Evolutionary conservation across 1,140 invertebrate genomes (phyloP), one percentile per base, ranked within the genome.

Genomic region (Aplysia californica): DNA sequence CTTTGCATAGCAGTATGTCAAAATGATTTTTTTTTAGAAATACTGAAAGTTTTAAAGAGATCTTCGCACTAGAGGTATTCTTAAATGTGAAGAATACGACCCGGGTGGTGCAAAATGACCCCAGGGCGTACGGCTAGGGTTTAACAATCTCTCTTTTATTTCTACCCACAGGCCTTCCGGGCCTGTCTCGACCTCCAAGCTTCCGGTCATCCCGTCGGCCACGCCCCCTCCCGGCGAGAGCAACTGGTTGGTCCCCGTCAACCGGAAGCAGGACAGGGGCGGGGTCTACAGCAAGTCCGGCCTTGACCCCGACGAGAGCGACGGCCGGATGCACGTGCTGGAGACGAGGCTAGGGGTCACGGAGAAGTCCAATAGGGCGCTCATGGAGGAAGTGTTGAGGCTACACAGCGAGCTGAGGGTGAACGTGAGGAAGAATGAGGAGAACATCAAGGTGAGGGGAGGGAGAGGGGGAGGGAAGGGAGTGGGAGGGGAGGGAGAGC

Each of bases 301-400:
- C 44, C 44, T 50, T n/a, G 44, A n/a, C 10, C 44, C 10, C n/a
- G 44, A n/a, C 44, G 44, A n/a, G 44, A 10, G 44, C n/a, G 44
- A 50, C 44, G 44, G n/a, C 10, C 10, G n/a, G 44, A 50, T 10
- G 44, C 44, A 50, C 44, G n/a, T 50, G 10, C 44, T 50, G 44
- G 44, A 50, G 44, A 50, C 44, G 10, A 10, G 44, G 10, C 44
- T 50, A n/a, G 44, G 44, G 10, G 44, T 50, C 44, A 50, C 44
- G 44, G 44, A 50, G 44, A 50, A 50, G 44, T 50, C 44, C 44
- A 50, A 50, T n/a, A 10, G 44, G 44, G 44, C 44, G 44, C 44
- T 50, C n/a, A 77, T 90, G n/a, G 88, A 89, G 74, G 89, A 90
- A 78, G 89, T 90, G 31, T 80, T 90, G 4, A 82, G 88, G 15